Evolutionary conservation across 2,797 vertebrate genomes (phyloP).

Genomic region (Silurus aristotelis): DNA sequence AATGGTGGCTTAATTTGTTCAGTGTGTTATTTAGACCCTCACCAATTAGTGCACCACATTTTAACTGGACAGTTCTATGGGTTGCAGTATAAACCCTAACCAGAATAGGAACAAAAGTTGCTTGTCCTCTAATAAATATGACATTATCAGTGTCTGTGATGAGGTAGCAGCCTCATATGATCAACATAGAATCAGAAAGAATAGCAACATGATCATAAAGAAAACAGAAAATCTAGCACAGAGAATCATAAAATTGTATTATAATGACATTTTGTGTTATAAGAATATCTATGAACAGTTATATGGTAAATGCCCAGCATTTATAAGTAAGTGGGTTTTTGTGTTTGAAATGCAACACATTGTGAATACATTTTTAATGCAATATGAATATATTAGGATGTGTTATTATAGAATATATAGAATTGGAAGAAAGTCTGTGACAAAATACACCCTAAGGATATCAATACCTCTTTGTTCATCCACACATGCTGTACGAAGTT

Average conservation of each 20-base stretch:
- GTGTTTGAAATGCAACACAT: not conserved
- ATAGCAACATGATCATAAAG: not conserved
- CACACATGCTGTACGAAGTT: not conserved
- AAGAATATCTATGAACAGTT: not conserved
- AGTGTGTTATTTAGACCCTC: too few species aligned
- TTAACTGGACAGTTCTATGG: too few species aligned
- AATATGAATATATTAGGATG: not conserved
- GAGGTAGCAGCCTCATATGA: not conserved
- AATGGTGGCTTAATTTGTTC: too few species aligned
- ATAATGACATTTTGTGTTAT: not conserved
- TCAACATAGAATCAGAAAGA: not conserved
- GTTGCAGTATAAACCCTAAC: too few species aligned
- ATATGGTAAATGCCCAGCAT: not conserved
- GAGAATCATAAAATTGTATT: not conserved
- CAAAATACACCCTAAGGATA: not conserved
- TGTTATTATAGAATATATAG: slow-evolving; percentile 8
- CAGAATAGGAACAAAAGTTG: too few species aligned
- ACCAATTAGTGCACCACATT: too few species aligned
- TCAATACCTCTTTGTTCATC: slow-evolving; percentile 28
- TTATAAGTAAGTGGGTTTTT: not conserved
- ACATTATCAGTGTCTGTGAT: not conserved
- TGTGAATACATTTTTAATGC: not conserved
- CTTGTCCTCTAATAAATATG: not conserved
- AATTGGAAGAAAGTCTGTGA: not conserved
- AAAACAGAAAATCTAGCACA: not conserved